Evolutionary conservation across 2,888 invertebrate species (phyloP).

Genomic region (Thereva nobilitata): DNA sequence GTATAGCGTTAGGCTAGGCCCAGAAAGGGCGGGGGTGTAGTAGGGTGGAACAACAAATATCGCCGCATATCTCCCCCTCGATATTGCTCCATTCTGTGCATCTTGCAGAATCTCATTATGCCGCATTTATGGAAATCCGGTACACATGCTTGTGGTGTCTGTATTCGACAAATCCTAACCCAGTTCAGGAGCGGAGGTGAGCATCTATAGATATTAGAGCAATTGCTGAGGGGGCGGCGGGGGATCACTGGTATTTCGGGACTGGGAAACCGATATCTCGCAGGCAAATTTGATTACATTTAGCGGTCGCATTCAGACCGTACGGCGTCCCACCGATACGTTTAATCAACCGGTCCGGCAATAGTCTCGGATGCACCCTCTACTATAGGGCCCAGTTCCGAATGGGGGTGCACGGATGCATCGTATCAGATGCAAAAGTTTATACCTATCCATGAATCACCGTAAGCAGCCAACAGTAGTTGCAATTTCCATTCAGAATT

Average conservation of each 20-base stretch:
- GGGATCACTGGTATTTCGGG: background rate
- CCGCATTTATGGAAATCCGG: conserved; percentile 29
- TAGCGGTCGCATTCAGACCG: conserved; percentile 34
- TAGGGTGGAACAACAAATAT: conserved; percentile 26
- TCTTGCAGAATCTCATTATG: conserved; percentile 32
- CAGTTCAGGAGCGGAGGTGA: conserved; percentile 13
- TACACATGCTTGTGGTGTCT: conserved; percentile 30
- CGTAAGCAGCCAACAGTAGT: conserved; percentile 14
- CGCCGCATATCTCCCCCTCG: background rate
- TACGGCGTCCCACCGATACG: conserved; percentile 25
- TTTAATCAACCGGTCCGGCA: conserved; percentile 24
- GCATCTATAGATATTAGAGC: background rate
- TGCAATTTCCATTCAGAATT: conserved; percentile 21
- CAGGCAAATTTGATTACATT: conserved; percentile 39
- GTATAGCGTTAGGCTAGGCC: background rate
- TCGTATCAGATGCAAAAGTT: conserved; percentile 21
- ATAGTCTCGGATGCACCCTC: conserved; percentile 1
- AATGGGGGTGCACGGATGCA: conserved; percentile 9
- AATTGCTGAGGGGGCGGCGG: background rate
- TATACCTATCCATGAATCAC: conserved; percentile 27
- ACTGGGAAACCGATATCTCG: conserved; percentile 28
- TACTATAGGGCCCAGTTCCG: background rate
- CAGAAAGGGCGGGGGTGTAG: background rate
- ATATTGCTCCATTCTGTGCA: conserved; percentile 20
- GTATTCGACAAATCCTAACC: conserved; percentile 9